These are phyloP conservation scores for Ia io DNA, from an alignment of 2,113 vertebrate species.

Conservation along the genomic window DNA sequence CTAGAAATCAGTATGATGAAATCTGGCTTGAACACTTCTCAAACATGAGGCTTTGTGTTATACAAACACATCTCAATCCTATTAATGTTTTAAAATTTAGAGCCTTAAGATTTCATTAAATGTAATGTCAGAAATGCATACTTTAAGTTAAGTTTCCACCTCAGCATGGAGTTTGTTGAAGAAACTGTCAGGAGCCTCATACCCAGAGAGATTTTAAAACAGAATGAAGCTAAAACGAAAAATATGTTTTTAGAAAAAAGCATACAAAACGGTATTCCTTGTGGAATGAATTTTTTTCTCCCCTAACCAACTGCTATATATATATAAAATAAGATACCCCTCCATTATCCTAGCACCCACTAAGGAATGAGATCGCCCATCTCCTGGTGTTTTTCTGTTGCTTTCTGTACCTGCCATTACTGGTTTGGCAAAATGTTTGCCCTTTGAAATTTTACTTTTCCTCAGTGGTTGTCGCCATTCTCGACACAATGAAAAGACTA, in stretches of 20 bases:
- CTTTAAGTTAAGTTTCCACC: neutral
- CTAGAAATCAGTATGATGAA: neutral
- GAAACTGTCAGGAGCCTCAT: neutral
- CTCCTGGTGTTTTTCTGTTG: neutral
- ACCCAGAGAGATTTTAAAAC: constrained; percentile 1
- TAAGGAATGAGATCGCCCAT: neutral
- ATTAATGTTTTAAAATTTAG: constrained; percentile 8
- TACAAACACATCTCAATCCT: neutral
- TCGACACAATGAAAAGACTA: neutral
- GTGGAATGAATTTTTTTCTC: neutral
- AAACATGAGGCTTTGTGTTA: neutral
- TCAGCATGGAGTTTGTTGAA: neutral
- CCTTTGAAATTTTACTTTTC: constrained; percentile 29
- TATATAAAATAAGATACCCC: neutral
- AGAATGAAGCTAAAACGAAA: constrained; percentile 25
- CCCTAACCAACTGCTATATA: neutral
- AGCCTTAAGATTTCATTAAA: constrained; percentile 9
- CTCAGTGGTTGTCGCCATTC: neutral
- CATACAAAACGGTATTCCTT: neutral
- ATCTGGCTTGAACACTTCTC: neutral
- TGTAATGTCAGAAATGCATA: neutral
- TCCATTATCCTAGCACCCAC: neutral
- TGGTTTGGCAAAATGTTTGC: constrained; percentile 7
- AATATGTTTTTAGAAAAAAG: constrained; percentile 11
- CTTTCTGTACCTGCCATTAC: neutral